These are phyloP conservation scores for Drosophila macrothrix DNA, from an alignment of 2,888 invertebrate species.

Conservation along the genomic window DNA sequence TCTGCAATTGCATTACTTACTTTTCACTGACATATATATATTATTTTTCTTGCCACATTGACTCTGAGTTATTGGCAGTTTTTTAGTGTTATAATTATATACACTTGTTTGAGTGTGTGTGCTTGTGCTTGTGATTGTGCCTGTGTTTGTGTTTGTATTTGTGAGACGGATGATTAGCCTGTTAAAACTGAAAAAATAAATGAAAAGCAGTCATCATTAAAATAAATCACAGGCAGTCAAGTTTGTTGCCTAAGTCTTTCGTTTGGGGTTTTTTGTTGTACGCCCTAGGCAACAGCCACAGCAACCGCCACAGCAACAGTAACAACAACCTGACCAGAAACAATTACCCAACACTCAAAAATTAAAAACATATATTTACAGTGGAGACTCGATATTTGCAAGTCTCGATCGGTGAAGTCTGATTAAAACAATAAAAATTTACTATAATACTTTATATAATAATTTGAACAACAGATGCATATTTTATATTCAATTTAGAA, in stretches of 20 bases:
- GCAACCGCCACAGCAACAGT: slow-evolving; percentile 25
- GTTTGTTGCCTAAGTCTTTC: slow-evolving; percentile 80
- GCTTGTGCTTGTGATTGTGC: background rate
- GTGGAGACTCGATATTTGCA: background rate
- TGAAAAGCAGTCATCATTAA: slow-evolving; percentile 69
- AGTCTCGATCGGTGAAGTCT: background rate
- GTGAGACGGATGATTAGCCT: slow-evolving; percentile 68
- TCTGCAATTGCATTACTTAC: slow-evolving; percentile 61
- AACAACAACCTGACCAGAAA: slow-evolving; percentile 36
- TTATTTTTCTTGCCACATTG: slow-evolving; percentile 50
- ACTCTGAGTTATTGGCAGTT: slow-evolving; percentile 43
- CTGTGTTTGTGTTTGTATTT: slow-evolving; percentile 18
- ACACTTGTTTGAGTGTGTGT: slow-evolving; percentile 5
- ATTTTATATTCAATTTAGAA: background rate
- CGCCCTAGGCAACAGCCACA: slow-evolving; percentile 36
- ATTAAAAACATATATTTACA: slow-evolving; percentile 23
- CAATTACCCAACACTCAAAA: slow-evolving; percentile 73
- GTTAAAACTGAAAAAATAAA: slow-evolving; percentile 41
- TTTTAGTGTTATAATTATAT: slow-evolving; percentile 34
- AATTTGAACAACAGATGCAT: background rate
- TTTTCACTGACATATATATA: background rate
- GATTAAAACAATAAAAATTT: background rate
- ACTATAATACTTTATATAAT: background rate
- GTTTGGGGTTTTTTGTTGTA: slow-evolving; percentile 44
- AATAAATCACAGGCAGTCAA: slow-evolving; percentile 51